A percentile compares a stretch with the other conserved stretches of the same genome.
These are phyloP conservation scores for Plotosus lineatus DNA, from an alignment of 2,113 vertebrate genomes.

Conservation along the genomic window DNA sequence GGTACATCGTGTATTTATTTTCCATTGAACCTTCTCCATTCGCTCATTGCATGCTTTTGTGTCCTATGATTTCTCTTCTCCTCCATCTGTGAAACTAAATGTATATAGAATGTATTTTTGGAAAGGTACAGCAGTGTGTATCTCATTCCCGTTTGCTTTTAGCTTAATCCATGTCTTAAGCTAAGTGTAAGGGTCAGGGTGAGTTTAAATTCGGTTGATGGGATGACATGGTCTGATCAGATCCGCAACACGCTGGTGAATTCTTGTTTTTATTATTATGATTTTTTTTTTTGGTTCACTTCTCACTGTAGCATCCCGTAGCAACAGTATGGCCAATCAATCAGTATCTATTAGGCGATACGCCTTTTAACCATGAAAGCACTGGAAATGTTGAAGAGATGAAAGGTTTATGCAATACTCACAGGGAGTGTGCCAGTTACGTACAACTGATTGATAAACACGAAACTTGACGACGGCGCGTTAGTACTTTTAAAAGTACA, in stretches of 20 bases:
- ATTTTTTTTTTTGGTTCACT: background rate
- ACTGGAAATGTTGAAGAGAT: background rate
- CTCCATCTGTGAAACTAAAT: conserved; percentile 54
- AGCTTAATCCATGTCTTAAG: conserved; percentile 41
- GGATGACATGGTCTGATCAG: background rate
- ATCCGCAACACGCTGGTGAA: background rate
- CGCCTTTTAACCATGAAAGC: background rate
- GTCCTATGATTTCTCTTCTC: conserved; percentile 41
- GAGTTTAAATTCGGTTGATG: background rate
- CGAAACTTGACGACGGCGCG: background rate
- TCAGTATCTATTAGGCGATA: background rate
- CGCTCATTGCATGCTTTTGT: conserved; percentile 36
- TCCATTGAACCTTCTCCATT: conserved; percentile 46
- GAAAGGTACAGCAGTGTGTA: conserved; percentile 49
- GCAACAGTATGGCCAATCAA: conserved; percentile 14
- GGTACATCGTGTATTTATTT: conserved; percentile 42
- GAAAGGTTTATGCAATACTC: conserved; percentile 9
- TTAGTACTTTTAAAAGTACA: background rate
- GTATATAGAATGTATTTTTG: conserved; percentile 57
- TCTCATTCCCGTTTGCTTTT: conserved; percentile 39
- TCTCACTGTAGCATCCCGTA: conserved; percentile 38
- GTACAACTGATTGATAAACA: background rate
- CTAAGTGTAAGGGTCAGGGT: conserved; percentile 45
- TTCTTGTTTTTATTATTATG: background rate
- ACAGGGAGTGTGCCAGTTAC: background rate